Evolutionary conservation across 2,888 invertebrate genomes (phyloP).

Genomic region (Drosophila demipolita): DNA sequence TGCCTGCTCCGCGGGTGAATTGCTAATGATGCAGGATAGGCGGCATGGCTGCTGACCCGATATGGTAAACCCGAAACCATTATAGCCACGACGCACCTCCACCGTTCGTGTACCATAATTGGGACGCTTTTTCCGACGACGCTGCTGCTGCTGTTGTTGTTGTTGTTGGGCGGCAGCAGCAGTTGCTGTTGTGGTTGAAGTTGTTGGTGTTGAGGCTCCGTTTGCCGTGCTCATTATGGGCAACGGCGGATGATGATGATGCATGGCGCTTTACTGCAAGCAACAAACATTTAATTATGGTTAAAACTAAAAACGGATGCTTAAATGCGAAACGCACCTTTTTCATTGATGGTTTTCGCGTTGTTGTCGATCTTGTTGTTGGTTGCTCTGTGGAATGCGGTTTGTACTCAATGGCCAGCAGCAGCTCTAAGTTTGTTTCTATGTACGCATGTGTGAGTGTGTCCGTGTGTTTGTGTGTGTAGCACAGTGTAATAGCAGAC

Average conservation of each 20-base stretch:
- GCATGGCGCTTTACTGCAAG: conserved; percentile 65
- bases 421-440: conserved; percentile 38
- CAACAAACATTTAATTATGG: conserved; percentile 15
- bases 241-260: conserved; percentile 81
- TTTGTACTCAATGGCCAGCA: conserved; percentile 63
- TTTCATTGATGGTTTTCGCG: conserved; percentile 65
- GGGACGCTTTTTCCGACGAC: conserved; percentile 88
- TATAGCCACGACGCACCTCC: conserved; percentile 93
- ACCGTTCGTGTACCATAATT: conserved; percentile 88
- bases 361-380: conserved; percentile 6
- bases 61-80: conserved; percentile 99
- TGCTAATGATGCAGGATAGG: conserved; percentile 95
- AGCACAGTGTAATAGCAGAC: conserved; percentile 40
- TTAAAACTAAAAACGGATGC: conserved; percentile 24
- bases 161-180: conserved; percentile 34
- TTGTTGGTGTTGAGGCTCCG: conserved; percentile 21
- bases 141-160: conserved; percentile 82
- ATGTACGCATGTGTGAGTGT: conserved; percentile 2
- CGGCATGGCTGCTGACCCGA: conserved; percentile 98
- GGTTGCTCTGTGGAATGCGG: conserved; percentile 58
- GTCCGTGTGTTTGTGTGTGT: conserved; percentile 37
- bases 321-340: conserved; percentile 56
- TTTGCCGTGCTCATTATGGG: conserved; percentile 55
- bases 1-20: conserved; percentile 95
- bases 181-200: conserved; percentile 17